Conservation (phyloP, 2,113 vertebrate genomes). For the Actenoides lindsayi region DNA sequence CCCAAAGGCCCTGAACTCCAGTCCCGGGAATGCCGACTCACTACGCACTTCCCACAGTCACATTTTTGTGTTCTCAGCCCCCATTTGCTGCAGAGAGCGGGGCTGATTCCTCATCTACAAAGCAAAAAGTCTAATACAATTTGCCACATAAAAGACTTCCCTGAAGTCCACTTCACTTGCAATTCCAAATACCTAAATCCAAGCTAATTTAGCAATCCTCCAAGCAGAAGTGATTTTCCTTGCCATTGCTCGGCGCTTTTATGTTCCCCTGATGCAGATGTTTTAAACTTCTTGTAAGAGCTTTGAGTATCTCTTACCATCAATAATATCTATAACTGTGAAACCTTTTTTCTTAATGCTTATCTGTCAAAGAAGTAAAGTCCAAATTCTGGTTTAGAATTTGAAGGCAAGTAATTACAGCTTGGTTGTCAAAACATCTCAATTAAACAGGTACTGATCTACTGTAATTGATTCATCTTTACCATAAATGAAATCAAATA, state of each 20-base stretch:
- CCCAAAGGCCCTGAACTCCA: neutral
- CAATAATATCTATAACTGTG: neutral
- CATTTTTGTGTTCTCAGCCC: neutral
- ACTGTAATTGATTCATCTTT: neutral
- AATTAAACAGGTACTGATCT: neutral
- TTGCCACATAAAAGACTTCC: slow-evolving; percentile 46
- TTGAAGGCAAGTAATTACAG: neutral
- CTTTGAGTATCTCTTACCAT: neutral
- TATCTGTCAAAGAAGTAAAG: neutral
- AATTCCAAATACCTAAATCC: neutral
- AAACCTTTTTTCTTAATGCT: neutral
- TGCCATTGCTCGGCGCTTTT: neutral
- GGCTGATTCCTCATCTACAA: neutral
- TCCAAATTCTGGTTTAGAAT: neutral
- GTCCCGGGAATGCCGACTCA: neutral
- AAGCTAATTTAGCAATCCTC: slow-evolving; percentile 44
- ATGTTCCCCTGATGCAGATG: neutral
- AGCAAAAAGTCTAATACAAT: slow-evolving; percentile 27
- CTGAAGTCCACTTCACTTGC: neutral
- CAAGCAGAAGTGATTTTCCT: slow-evolving; percentile 55
- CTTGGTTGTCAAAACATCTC: neutral
- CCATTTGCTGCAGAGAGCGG: neutral
- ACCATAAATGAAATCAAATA: neutral
- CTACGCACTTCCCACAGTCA: neutral
- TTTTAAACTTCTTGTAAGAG: neutral